Evolutionary conservation across 2,113 vertebrate species (phyloP).

Genomic region (Patagioenas fasciata): DNA sequence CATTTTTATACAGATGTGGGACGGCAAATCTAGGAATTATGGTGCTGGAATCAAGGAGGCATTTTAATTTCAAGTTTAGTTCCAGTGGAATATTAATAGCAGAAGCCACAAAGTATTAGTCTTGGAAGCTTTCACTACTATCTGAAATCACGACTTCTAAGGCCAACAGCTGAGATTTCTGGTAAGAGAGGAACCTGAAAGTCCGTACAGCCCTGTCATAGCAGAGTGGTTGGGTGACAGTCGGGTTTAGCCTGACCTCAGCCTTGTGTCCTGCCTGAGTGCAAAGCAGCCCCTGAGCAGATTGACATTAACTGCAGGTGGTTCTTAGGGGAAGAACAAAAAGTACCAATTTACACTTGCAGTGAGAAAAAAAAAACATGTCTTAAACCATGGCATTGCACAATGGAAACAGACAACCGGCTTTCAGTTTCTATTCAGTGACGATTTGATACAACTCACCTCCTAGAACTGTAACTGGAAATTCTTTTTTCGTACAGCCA

Average conservation of each 20-base stretch:
- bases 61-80: neutral
- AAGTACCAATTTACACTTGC: neutral
- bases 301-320: neutral
- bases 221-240: neutral
- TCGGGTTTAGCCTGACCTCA: neutral
- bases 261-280: neutral
- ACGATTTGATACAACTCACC: neutral
- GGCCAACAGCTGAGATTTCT: neutral
- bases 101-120: neutral
- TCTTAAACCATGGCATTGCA: neutral
- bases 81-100: neutral
- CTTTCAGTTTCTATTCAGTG: neutral
- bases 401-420: neutral
- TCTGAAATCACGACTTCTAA: neutral
- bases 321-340: neutral
- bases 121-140: neutral
- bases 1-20: neutral
- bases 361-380: neutral
- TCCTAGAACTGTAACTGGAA: neutral
- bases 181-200: neutral
- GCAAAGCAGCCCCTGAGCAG: neutral
- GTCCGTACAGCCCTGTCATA: neutral
- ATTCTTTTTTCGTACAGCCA: neutral
- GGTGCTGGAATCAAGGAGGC: neutral
- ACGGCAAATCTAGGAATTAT: neutral